phyloP scores from a whole-genome alignment of 1,140 invertebrate species.

The Wiebesia pumilae region DNA sequence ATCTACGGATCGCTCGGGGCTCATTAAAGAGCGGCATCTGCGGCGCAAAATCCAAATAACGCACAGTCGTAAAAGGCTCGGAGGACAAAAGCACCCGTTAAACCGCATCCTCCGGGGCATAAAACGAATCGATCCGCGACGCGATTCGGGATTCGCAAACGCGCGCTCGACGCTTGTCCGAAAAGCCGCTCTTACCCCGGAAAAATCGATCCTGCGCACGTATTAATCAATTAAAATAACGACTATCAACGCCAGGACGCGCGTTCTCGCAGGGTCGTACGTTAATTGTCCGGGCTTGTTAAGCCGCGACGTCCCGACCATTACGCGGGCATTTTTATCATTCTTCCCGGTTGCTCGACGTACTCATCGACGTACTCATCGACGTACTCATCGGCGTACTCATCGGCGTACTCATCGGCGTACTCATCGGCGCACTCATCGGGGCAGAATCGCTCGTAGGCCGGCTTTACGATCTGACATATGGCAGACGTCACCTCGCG shows the following conservation, averaged over 20 bases:
- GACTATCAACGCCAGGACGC: neutral
- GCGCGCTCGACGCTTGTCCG: slow-evolving; percentile 12
- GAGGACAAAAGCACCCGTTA: neutral
- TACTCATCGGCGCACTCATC: too few species aligned
- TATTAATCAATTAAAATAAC: slow-evolving; percentile 46
- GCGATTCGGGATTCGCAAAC: too few species aligned
- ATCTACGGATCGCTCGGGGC: slow-evolving; percentile 7
- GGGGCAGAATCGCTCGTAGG: slow-evolving; percentile 55
- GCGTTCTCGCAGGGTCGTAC: slow-evolving; percentile 18
- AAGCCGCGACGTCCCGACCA: neutral
- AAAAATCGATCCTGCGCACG: slow-evolving; percentile 7
- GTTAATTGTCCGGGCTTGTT: slow-evolving; percentile 28
- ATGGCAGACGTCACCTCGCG: slow-evolving; percentile 65
- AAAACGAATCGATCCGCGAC: neutral
- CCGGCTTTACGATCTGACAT: slow-evolving; percentile 61
- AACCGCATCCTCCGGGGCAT: neutral
- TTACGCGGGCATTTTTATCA: slow-evolving; percentile 49
- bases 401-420: too few species aligned
- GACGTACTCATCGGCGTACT: too few species aligned
- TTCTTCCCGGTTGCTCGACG: neutral
- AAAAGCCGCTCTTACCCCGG: neutral
- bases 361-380: too few species aligned
- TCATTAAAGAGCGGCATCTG: neutral
- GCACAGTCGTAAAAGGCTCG: neutral
- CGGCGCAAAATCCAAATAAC: neutral